A percentile compares a stretch with the other conserved stretches of the same genome.
phyloP scores from a whole-genome alignment of 2,888 invertebrate genomes.

The Meiosimyza decipiens region DNA sequence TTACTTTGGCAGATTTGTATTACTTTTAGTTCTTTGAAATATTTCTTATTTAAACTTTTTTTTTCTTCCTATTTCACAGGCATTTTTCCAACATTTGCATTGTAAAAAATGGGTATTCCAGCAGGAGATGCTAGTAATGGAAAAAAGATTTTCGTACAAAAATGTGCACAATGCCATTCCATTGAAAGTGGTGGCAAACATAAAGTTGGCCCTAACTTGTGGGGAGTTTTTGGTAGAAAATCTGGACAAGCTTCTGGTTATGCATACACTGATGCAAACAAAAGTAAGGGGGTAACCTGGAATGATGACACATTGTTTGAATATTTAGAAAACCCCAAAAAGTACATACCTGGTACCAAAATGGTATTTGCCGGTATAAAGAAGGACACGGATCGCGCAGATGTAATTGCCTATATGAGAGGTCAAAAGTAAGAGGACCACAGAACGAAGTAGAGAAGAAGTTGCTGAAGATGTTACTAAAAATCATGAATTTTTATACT shows the following conservation, averaged over 20 bases:
- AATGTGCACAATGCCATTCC: slow-evolving; percentile 97
- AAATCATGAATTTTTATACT: no score
- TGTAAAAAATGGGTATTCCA: slow-evolving; percentile 76
- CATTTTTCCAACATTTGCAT: slow-evolving; percentile 42
- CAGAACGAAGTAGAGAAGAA: no score
- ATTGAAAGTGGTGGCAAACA: slow-evolving; percentile 93
- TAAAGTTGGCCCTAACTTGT: slow-evolving; percentile 96
- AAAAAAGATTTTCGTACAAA: slow-evolving; percentile 95
- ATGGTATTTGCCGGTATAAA: slow-evolving; percentile 99
- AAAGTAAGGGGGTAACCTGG: slow-evolving; percentile 96
- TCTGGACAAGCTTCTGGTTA: slow-evolving; percentile 93
- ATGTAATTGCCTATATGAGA: slow-evolving; percentile 90
- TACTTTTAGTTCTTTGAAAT: no score
- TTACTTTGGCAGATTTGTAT: no score
- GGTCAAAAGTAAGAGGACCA: no score
- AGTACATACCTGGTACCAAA: slow-evolving; percentile 99
- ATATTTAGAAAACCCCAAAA: slow-evolving; percentile 98
- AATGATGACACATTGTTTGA: slow-evolving; percentile 89
- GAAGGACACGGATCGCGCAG: slow-evolving; percentile 92
- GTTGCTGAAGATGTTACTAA: no score
- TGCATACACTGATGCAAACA: slow-evolving; percentile 93
- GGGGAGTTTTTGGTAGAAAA: slow-evolving; percentile 91
- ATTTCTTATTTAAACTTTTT: no score
- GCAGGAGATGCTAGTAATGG: slow-evolving; percentile 95
- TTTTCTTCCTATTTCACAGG: slow-evolving; percentile 24